Evolutionary conservation across 2,888 invertebrate species (phyloP), one percentile per base, ranked within the genome.

Genomic region (Micoletzkya japonica): DNA sequence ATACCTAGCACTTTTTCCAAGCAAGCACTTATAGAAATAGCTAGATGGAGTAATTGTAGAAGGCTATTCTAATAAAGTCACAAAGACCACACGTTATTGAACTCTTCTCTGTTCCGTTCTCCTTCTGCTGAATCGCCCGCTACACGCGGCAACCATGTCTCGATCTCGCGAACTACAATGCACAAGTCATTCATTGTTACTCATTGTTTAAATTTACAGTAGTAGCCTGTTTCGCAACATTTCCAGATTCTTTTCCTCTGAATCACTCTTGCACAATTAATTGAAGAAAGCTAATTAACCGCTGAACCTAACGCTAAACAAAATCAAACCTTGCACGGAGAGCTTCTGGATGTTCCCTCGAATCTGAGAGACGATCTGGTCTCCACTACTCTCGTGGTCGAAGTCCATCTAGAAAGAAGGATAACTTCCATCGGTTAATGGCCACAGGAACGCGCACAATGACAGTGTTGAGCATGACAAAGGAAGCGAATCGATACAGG

Each of bases 271-370:
- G n/a, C n/a, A n/a, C n/a, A n/a, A n/a, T n/a, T n/a, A n/a, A n/a
- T n/a, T n/a, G n/a, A n/a, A n/a, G n/a, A n/a, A n/a, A n/a, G n/a
- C n/a, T n/a, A n/a, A n/a, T n/a, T n/a, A n/a, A n/a, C n/a, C n/a
- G n/a, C n/a, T n/a, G n/a, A n/a, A n/a, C n/a, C n/a, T n/a, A n/a
- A n/a, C n/a, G n/a, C n/a, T n/a, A n/a, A n/a, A n/a, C n/a, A n/a
- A n/a, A 36, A 26, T 28, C 64, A 7, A 14, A 77, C 79, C 77
- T 74, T 78, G 77, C 30, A 76, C 74, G 58, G 72, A 76, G 60
- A 79, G 68, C 56, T 77, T 72, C 66, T 76, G 74, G 54, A 79
- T 79, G 49, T 76, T 77, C 14, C 72, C 57, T 36, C 78, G 77
- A 36, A 79, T 73, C 66, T 75, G 70, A 24, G 70, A 54, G 52